Conservation (phyloP, 2,888 invertebrate species). For the Abrostola tripartita region DNA sequence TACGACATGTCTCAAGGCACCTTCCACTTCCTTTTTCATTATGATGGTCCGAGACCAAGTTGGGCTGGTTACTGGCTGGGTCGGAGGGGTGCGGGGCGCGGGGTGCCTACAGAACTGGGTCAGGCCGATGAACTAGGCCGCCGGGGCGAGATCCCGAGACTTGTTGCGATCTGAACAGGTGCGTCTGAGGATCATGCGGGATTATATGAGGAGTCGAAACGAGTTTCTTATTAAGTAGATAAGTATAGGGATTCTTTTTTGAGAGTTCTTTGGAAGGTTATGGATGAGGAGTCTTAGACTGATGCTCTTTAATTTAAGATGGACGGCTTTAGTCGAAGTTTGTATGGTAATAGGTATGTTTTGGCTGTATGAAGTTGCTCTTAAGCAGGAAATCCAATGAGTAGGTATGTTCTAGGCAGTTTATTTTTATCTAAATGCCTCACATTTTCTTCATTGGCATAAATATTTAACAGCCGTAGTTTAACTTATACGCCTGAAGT, state of each 20-base stretch:
- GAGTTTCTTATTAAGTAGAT: constrained; percentile 57
- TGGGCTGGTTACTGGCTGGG: constrained; percentile 42
- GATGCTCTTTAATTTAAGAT: constrained; percentile 13
- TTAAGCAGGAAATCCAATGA: too few species aligned
- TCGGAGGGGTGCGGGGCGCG: constrained; percentile 45
- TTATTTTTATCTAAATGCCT: too few species aligned
- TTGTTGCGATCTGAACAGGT: constrained; percentile 60
- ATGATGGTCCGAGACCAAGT: constrained; percentile 47
- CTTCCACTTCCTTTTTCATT: constrained; percentile 56
- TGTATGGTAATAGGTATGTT: too few species aligned
- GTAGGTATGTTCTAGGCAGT: too few species aligned
- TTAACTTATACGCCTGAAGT: too few species aligned
- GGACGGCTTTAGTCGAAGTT: constrained; percentile 3
- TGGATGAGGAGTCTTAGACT: constrained; percentile 19
- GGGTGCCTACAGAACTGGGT: constrained; percentile 60
- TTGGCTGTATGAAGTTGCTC: too few species aligned
- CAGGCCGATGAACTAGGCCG: constrained; percentile 74
- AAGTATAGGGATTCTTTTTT: constrained; percentile 45
- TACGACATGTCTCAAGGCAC: constrained; percentile 47
- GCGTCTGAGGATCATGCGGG: constrained; percentile 57
- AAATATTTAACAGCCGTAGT: too few species aligned
- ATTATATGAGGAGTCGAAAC: constrained; percentile 47
- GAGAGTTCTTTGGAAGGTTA: constrained; percentile 46
- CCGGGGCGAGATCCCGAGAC: constrained; percentile 54
- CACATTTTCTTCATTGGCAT: too few species aligned